Evolutionary conservation across 2,797 vertebrate genomes (phyloP).

Genomic region (Mus caroli): DNA sequence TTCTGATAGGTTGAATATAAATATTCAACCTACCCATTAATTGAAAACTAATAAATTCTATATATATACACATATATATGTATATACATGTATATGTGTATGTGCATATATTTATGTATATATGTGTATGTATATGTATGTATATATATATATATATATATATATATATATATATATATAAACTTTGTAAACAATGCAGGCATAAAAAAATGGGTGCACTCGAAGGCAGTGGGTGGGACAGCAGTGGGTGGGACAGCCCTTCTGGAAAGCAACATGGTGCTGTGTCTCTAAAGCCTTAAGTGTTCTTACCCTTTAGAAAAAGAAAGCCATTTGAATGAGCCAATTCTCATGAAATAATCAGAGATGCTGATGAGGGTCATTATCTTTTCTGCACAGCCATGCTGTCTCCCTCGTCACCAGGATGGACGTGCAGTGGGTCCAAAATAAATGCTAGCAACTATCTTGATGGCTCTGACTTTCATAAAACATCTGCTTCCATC

Average conservation of each 20-base stretch:
- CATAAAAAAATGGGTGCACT: background rate
- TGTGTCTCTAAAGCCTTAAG: constrained; percentile 1
- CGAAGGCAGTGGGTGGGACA: background rate
- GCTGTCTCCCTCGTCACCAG: constrained; percentile 45
- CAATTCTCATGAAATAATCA: constrained; percentile 71
- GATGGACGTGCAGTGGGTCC: background rate
- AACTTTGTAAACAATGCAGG: background rate
- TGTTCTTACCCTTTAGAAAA: constrained; percentile 64
- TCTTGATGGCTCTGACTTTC: constrained; percentile 11
- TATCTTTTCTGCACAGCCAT: constrained; percentile 64
- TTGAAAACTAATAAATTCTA: constrained; percentile 18
- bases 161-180: background rate
- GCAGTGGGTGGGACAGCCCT: background rate
- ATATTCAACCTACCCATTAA: background rate
- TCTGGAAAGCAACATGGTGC: constrained; percentile 30
- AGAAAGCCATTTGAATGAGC: constrained; percentile 52
- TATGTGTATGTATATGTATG: accelerated
- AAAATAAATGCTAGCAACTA: constrained; percentile 54
- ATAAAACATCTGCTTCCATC: constrained; percentile 60
- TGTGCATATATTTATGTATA: accelerated
- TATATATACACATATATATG: background rate
- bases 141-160: background rate
- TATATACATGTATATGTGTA: background rate
- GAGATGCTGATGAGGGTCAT: constrained; percentile 69
- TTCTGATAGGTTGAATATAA: background rate